Conservation (phyloP, 2,797 vertebrate species). For the Eulemur albifrons region DNA sequence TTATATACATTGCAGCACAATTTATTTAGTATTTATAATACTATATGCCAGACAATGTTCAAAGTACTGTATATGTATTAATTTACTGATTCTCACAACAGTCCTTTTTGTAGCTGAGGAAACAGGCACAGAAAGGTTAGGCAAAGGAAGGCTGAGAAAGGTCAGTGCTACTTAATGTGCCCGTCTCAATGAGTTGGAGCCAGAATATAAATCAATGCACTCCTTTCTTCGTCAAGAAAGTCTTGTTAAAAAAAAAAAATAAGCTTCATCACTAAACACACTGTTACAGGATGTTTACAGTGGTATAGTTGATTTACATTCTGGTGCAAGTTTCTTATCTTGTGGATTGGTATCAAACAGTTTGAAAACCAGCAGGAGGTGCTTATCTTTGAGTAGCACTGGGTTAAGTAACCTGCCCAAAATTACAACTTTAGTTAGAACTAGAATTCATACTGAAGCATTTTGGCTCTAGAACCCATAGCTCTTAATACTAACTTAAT, state of each 20-base stretch:
- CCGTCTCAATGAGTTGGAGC: background rate
- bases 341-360: background rate
- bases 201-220: background rate
- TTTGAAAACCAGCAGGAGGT: background rate
- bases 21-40: background rate
- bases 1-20: background rate
- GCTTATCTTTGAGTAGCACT: background rate
- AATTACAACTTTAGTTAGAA: background rate
- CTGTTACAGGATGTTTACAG: background rate
- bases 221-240: background rate
- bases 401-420: background rate
- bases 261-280: background rate
- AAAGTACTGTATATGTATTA: background rate
- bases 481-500: background rate
- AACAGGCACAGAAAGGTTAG: background rate
- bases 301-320: background rate
- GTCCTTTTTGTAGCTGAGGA: conserved; percentile 7
- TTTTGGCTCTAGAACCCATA: background rate
- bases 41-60: background rate
- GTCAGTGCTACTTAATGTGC: background rate
- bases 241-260: background rate
- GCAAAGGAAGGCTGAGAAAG: background rate
- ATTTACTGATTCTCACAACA: background rate
- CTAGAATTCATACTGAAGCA: background rate
- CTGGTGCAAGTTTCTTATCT: background rate